These are phyloP conservation scores for Drosophila limbata DNA, from an alignment of 2,888 invertebrate genomes.

Conservation along the genomic window DNA sequence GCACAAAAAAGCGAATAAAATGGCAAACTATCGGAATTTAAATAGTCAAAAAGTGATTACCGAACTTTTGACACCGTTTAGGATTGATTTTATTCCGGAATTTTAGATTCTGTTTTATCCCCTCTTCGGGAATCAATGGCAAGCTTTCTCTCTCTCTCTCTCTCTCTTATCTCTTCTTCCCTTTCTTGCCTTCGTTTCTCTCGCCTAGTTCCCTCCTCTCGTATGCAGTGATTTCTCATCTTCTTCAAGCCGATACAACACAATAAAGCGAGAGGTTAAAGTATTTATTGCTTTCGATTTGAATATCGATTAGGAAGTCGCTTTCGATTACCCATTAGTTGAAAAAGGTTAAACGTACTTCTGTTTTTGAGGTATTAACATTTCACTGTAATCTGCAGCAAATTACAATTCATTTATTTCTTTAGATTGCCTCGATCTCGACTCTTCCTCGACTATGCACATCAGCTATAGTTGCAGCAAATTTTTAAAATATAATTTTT, in stretches of 20 bases:
- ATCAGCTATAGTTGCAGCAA: too few relatives aligned
- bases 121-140: too few relatives aligned
- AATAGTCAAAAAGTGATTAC: too few relatives aligned
- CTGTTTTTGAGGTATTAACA: neutral
- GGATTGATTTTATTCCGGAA: too few relatives aligned
- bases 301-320: constrained; percentile 21
- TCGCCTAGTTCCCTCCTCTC: constrained; percentile 8
- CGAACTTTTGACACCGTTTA: too few relatives aligned
- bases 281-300: constrained; percentile 34
- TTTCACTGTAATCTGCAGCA: neutral
- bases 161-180: neutral
- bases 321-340: constrained; percentile 19
- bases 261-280: neutral
- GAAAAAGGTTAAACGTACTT: neutral
- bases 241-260: constrained; percentile 11
- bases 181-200: neutral
- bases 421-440: too few relatives aligned
- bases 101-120: too few relatives aligned
- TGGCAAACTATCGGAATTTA: too few relatives aligned
- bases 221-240: constrained; percentile 32
- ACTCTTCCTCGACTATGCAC: too few relatives aligned
- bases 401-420: constrained; percentile 3
- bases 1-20: too few relatives aligned
- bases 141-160: too few relatives aligned
- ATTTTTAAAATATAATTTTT: too few relatives aligned